phyloP scores from a whole-genome alignment of 2,113 vertebrate species.

The Canis aureus region DNA sequence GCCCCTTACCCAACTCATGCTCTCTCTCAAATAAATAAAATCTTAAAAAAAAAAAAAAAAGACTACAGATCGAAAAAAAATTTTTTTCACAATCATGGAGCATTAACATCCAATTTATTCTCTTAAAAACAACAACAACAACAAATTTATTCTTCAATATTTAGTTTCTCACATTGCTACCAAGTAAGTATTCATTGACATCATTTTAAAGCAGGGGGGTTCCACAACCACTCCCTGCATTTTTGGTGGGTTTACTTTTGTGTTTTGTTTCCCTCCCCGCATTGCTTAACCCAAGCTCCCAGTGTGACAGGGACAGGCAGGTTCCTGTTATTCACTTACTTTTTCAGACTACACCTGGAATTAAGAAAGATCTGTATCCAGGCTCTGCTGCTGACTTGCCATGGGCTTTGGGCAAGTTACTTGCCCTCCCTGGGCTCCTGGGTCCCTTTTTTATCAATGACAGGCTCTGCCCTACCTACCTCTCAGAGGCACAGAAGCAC shows the following conservation, averaged over 20 bases:
- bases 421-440: background rate
- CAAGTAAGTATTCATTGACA: background rate
- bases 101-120: background rate
- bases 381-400: background rate
- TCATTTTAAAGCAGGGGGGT: background rate
- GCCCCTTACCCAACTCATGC: too few species aligned
- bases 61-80: too few species aligned
- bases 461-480: background rate
- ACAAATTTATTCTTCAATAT: background rate
- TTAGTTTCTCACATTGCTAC: background rate
- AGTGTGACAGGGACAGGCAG: background rate
- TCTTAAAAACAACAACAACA: background rate
- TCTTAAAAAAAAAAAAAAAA: too few species aligned
- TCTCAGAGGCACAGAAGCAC: conserved; percentile 13
- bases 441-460: background rate
- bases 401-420: background rate
- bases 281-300: background rate
- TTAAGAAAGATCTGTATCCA: background rate
- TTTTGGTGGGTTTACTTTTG: background rate
- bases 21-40: too few species aligned
- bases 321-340: background rate
- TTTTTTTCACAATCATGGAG: conserved; percentile 8
- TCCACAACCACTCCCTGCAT: background rate
- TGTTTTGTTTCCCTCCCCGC: background rate
- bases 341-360: background rate